Conservation (phyloP, 2,888 invertebrate genomes). For the Pachydiplax longipennis region DNA sequence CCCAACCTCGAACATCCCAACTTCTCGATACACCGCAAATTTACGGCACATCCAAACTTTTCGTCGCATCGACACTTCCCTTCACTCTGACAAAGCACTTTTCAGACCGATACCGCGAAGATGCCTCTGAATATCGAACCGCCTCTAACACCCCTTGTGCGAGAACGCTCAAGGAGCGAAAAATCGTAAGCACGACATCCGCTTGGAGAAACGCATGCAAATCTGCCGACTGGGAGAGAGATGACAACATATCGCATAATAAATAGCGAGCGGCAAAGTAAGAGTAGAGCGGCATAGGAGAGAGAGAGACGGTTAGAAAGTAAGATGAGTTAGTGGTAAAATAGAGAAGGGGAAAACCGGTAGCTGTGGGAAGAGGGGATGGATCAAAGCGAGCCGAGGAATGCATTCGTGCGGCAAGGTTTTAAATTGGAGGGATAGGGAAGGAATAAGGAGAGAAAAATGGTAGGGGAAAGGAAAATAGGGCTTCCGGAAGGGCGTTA, state of each 20-base stretch:
- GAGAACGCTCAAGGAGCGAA: no score
- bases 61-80: no score
- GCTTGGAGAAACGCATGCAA: no score
- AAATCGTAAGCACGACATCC: no score
- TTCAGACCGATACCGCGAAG: not conserved
- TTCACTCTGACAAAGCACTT: no score
- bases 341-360: not conserved
- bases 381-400: not conserved
- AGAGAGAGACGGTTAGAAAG: not conserved
- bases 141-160: not conserved
- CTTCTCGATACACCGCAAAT: no score
- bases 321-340: not conserved
- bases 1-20: no score
- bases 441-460: not conserved
- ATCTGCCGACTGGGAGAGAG: no score
- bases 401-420: not conserved
- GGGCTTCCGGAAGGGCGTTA: not conserved
- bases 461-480: not conserved
- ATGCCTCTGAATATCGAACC: not conserved
- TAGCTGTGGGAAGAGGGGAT: not conserved
- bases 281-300: not conserved
- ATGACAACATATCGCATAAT: not conserved
- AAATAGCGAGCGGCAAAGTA: not conserved
- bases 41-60: no score
- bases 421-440: not conserved